phyloP scores from a whole-genome alignment of 2,888 invertebrate genomes.

The Halictus quadricinctus region DNA sequence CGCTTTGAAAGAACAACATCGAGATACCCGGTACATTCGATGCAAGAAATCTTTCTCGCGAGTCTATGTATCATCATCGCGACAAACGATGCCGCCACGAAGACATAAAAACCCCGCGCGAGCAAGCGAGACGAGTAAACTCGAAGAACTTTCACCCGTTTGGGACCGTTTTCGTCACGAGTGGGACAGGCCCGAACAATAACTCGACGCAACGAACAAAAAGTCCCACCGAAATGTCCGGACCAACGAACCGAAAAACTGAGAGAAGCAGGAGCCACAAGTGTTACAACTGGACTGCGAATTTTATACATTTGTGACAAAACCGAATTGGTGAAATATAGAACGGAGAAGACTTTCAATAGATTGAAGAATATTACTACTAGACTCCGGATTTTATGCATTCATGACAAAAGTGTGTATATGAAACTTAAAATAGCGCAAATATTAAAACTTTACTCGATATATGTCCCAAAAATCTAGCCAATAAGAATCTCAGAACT shows the following conservation, averaged over 20 bases:
- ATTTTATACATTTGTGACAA: not conserved
- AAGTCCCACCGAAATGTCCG: not conserved
- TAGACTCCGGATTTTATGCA: no score
- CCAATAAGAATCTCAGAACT: no score
- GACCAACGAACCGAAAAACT: not conserved
- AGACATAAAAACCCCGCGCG: conserved; percentile 8
- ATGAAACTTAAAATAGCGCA: no score
- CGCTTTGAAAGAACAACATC: not conserved
- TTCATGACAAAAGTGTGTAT: no score
- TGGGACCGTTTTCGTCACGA: conserved; percentile 8
- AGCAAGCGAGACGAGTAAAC: not conserved
- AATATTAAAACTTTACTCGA: no score
- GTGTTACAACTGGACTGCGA: not conserved
- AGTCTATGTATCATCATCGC: not conserved
- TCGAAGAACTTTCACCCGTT: conserved; percentile 28
- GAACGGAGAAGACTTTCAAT: no score
- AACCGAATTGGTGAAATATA: not conserved
- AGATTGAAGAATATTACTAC: no score
- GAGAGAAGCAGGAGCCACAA: not conserved
- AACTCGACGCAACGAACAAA: not conserved
- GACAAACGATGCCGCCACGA: conserved; percentile 1
- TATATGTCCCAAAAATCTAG: no score
- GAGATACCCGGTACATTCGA: not conserved
- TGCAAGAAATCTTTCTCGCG: not conserved
- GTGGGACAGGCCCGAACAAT: not conserved